Percentiles rank a stretch among this genome's conserved stretches.
Conservation (phyloP, 2,113 vertebrate species). For the Rhizomys pruinosus region DNA sequence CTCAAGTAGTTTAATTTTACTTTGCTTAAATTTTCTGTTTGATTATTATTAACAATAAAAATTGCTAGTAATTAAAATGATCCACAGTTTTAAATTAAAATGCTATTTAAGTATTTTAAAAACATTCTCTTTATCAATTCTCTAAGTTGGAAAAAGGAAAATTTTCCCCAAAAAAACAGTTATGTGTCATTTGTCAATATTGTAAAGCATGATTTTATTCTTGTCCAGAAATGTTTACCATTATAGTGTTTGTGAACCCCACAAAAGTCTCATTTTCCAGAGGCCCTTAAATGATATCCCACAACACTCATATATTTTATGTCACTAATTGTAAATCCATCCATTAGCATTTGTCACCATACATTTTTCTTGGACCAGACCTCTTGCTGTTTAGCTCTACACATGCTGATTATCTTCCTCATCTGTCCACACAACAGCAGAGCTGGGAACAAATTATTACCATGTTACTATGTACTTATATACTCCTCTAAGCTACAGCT, state of each 20-base stretch:
- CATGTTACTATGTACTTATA: not conserved
- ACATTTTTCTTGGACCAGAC: not conserved
- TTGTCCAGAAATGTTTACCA: slow-evolving; percentile 1
- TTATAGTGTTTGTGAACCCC: not conserved
- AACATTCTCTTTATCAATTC: not conserved
- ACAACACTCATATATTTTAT: slow-evolving; percentile 3
- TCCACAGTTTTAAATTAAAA: slow-evolving; percentile 34
- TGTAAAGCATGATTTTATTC: not conserved
- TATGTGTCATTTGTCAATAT: not conserved
- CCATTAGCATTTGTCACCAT: not conserved
- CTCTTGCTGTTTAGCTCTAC: not conserved
- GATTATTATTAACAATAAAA: not conserved
- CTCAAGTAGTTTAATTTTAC: slow-evolving; percentile 15
- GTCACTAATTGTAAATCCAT: slow-evolving; percentile 37
- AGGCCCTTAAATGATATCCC: not conserved
- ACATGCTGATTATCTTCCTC: not conserved
- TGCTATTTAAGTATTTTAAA: not conserved
- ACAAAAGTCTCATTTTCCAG: not conserved
- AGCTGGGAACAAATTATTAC: slow-evolving; percentile 16
- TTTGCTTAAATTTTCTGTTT: not conserved
- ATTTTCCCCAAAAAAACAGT: not conserved
- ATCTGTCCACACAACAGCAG: not conserved
- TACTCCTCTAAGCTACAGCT: not conserved
- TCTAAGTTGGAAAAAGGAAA: not conserved
- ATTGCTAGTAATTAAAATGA: not conserved